Evolutionary conservation across 2,888 invertebrate genomes (phyloP).

Genomic region (Drosophila koepferae): DNA sequence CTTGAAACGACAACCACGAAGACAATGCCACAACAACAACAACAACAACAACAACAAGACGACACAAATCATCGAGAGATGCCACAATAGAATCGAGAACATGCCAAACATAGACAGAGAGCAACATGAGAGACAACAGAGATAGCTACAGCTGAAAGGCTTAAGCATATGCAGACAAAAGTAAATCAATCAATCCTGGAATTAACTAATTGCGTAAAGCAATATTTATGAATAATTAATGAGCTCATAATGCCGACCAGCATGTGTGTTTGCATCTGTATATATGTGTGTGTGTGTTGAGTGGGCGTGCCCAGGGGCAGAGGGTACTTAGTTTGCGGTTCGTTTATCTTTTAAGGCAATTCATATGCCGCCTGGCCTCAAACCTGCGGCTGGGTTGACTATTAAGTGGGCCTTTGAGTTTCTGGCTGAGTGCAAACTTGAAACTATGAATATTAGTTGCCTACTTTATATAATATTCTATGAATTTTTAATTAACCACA

Average conservation of each 20-base stretch:
- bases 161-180: constrained; percentile 58
- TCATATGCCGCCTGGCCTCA: constrained; percentile 17
- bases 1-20: constrained; percentile 61
- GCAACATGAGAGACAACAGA: neutral
- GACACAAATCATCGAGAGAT: constrained; percentile 60
- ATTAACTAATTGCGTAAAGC: constrained; percentile 81
- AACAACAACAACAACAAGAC: constrained; percentile 21
- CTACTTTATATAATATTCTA: constrained; percentile 74
- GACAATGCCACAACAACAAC: constrained; percentile 50
- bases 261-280: neutral
- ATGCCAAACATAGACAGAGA: constrained; percentile 26
- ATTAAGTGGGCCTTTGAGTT: constrained; percentile 59
- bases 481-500: constrained; percentile 71
- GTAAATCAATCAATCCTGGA: constrained; percentile 80
- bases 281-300: constrained; percentile 4
- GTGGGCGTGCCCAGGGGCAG: constrained; percentile 16
- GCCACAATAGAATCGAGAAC: constrained; percentile 40
- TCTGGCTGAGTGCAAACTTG: constrained; percentile 51
- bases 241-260: constrained; percentile 67
- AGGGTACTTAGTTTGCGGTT: constrained; percentile 40
- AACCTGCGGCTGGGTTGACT: constrained; percentile 30
- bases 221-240: constrained; percentile 84
- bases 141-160: constrained; percentile 14
- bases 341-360: constrained; percentile 60
- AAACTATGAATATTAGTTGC: constrained; percentile 74